Conservation (phyloP, 2,888 invertebrate species). For the Caenorhabditis japonica region DNA sequence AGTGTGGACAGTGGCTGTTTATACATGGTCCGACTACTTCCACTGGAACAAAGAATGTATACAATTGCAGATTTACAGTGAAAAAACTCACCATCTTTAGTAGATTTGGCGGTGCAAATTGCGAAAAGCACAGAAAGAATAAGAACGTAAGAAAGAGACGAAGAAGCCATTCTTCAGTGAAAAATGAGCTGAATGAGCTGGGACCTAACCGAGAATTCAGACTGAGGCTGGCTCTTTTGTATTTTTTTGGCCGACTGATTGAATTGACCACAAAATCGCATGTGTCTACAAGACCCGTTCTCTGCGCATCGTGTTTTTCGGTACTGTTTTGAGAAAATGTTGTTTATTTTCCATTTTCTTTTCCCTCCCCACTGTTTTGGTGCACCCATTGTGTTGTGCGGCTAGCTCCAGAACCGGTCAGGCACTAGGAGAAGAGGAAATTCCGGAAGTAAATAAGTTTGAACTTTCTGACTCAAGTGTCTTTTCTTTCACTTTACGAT, state of each 20-base stretch:
- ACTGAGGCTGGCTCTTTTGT: conserved; percentile 13
- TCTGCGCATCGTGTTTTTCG: conserved; percentile 10
- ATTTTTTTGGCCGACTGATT: conserved; percentile 18
- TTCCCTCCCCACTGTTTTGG: conserved; percentile 10
- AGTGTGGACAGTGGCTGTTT: conserved; percentile 68
- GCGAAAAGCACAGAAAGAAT: conserved; percentile 21
- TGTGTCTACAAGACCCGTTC: conserved; percentile 28
- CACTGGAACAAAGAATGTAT: conserved; percentile 41
- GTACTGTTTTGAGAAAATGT: conserved; percentile 12
- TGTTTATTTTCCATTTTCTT: conserved; percentile 40
- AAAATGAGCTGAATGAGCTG: conserved; percentile 10
- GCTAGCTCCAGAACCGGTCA: conserved; percentile 22
- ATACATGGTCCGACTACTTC: conserved; percentile 71
- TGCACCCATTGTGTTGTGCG: conserved; percentile 8
- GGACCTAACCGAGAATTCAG: background rate
- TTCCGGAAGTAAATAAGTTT: background rate
- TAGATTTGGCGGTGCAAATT: conserved; percentile 20
- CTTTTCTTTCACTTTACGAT: no score
- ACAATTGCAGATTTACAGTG: background rate
- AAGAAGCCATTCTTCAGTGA: conserved; percentile 18
- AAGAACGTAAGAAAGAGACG: conserved; percentile 33
- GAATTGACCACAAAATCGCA: conserved; percentile 21
- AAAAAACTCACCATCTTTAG: conserved; percentile 13
- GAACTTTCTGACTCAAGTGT: no score
- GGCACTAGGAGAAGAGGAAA: background rate